Evolutionary conservation across 2,113 vertebrate genomes (phyloP), one percentile per base, ranked within the genome.

Genomic region (Neogobius melanostomus): DNA sequence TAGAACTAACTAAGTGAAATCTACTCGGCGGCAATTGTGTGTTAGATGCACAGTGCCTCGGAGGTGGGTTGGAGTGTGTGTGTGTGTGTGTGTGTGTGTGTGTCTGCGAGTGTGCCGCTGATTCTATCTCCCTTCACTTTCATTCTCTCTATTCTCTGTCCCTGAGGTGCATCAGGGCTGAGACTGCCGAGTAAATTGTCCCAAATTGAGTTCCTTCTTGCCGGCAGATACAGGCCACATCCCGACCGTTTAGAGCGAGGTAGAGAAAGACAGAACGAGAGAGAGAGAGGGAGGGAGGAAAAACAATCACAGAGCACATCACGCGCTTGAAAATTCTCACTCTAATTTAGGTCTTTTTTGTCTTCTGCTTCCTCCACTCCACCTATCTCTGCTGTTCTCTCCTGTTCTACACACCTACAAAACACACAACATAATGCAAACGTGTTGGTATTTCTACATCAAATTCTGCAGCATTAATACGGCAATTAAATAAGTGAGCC

Each of bases 171-270:
- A 92, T 92, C 91, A 93, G 94, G 93, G 93, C 93, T 95, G 93
- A 95, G 95, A 95, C 95, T 95, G 94, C 95, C 87, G 92, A 96
- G 96, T 96, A 97, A 98, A 98, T 98, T 96, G 95, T 95, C 95
- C 94, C 95, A 98, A 98, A 98, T 98, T 98, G 95, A 97, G 95
- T 96, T 98, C 95, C 95, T 95, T 91, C 96, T 97, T 93, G 94
- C 94, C 93, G 91, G 94, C 93, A 93, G 91, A 96, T 94, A 95
- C 93, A 95, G 92, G 92, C 89, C 94, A 95, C 93, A 94, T 93
- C 95, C 94, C 93, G 88, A 93, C 93, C 94, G 87, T 93, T 94
- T 87, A 82, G 93, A 93, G 91, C 16, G 16, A 83, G 75, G 69
- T 48, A 78, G 74, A 71, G 74, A 77, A 74, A 67, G 82, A 36